Base-by-base conservation (phyloP, 2,113 vertebrate genomes). In the Nipponia nippon region DNA sequence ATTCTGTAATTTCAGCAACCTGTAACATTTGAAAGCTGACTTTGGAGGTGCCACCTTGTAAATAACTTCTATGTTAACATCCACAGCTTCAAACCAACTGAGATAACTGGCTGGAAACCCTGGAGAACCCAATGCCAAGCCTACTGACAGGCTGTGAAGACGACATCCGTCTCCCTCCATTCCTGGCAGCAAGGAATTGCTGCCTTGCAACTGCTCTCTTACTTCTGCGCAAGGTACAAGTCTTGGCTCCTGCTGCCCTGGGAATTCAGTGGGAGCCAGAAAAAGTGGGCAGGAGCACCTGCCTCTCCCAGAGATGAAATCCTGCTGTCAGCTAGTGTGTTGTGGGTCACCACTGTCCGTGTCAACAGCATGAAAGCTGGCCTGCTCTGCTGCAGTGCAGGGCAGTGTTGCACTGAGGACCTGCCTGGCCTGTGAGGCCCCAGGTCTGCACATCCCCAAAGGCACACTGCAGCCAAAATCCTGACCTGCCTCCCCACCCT, bases 1-100 rank as follows among this genome's bases (percentile, higher is more conserved):
- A 40, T 83, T 96, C 55, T 77, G 59, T 66, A 53, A 84, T 83
- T 95, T 89, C 80, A 95, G 46, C 46, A 90, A 86, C 55, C 11
- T 0, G 0, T 92, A 78, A 66, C 18, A 9, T 87, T 66, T 83
- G 29, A 89, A 86, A 83, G 22, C 21, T 21, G 7, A 40, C 32
- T 86, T 90, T 8, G 4, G 63, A 81, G 29, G 29, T 66, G 8
- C 25, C 0, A 2, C 29, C 16, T 78, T 73, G 49, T 75, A 75
- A 89, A 92, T 63, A 1, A 47, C 26, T 88, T 76, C 38, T 52
- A 0, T 12, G n/a, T 34, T 93, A 90, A 67, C 9, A 83, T 69
- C 49, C 38, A 56, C 13, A 72, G 44, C 47, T 89, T 94, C 52
- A 80, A 47, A 77, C 34, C 69, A 77, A 36, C 12, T 50, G 63